Percentiles rank a stretch among this genome's conserved stretches.
Evolutionary conservation across 1,140 invertebrate genomes (phyloP).

Genomic region (Pseudachorutes palmiensis): DNA sequence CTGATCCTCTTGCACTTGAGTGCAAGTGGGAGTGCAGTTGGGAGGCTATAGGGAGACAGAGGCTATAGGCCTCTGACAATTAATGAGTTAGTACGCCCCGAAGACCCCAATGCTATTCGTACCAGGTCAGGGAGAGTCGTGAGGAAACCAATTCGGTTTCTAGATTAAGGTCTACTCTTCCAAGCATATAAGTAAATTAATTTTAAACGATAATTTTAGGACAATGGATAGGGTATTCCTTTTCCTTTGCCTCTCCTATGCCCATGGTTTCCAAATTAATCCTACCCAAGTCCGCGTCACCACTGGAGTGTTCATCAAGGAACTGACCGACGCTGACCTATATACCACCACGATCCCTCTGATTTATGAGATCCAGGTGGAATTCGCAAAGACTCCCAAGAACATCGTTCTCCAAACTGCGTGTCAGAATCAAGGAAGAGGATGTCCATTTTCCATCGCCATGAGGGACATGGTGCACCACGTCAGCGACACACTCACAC

Average conservation of each 20-base stretch:
- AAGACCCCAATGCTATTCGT: too few relatives aligned
- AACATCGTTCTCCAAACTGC: background rate
- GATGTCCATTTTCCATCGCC: background rate
- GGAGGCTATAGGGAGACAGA: too few relatives aligned
- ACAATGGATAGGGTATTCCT: background rate
- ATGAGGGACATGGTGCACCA: background rate
- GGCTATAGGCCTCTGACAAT: too few relatives aligned
- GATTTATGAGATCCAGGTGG: background rate
- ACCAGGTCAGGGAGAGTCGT: background rate
- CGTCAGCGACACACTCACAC: background rate
- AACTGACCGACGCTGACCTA: background rate
- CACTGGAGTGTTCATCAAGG: background rate
- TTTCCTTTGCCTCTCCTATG: background rate
- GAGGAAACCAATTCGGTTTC: background rate
- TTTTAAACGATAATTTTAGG: background rate
- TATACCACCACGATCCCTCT: background rate
- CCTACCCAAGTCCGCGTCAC: background rate
- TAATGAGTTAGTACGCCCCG: too few relatives aligned
- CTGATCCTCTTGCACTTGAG: too few relatives aligned
- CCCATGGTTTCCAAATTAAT: background rate
- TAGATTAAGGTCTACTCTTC: background rate
- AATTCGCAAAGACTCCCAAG: background rate
- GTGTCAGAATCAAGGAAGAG: too few relatives aligned
- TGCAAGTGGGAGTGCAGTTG: too few relatives aligned
- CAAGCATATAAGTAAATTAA: too few relatives aligned